Conservation (phyloP, 1,140 invertebrate species). For the Pygmarrhopalites habei region DNA sequence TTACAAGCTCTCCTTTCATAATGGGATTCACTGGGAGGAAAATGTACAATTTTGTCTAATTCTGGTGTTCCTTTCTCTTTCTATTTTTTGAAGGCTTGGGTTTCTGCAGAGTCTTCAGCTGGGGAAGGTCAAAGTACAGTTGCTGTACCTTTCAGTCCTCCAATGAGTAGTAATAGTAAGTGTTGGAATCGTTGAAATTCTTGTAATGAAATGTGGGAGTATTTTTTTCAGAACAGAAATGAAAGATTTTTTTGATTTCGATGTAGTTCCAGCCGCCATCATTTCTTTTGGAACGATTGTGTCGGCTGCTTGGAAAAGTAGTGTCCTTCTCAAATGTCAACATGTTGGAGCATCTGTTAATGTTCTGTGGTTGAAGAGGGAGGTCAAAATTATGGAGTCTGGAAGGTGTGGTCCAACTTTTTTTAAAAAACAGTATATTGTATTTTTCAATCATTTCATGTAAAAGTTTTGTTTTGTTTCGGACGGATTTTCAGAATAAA, state of each 20-base stretch:
- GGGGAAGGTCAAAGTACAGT: constrained; percentile 52
- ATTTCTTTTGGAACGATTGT: constrained; percentile 69
- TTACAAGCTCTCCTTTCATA: too few relatives aligned
- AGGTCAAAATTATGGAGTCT: constrained; percentile 14
- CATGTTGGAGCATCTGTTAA: constrained; percentile 59
- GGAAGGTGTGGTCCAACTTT: neutral
- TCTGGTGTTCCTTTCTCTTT: neutral
- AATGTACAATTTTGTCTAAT: neutral
- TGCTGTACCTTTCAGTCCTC: constrained; percentile 48
- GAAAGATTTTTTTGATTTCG: constrained; percentile 7
- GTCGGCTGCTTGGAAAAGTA: constrained; percentile 74
- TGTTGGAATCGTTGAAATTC: neutral
- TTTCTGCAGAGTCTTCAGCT: constrained; percentile 54
- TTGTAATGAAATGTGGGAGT: neutral
- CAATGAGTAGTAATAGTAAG: neutral
- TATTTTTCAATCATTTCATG: neutral
- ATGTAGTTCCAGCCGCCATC: constrained; percentile 67
- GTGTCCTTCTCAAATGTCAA: constrained; percentile 67
- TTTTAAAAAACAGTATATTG: neutral
- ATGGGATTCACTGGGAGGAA: too few relatives aligned
- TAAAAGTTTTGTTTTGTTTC: neutral
- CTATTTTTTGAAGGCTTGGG: constrained; percentile 47
- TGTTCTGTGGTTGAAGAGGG: constrained; percentile 54
- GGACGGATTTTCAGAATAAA: neutral
- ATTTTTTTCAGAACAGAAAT: neutral